Conservation (phyloP, 2,797 vertebrate genomes). For the Sebastes cheni region DNA sequence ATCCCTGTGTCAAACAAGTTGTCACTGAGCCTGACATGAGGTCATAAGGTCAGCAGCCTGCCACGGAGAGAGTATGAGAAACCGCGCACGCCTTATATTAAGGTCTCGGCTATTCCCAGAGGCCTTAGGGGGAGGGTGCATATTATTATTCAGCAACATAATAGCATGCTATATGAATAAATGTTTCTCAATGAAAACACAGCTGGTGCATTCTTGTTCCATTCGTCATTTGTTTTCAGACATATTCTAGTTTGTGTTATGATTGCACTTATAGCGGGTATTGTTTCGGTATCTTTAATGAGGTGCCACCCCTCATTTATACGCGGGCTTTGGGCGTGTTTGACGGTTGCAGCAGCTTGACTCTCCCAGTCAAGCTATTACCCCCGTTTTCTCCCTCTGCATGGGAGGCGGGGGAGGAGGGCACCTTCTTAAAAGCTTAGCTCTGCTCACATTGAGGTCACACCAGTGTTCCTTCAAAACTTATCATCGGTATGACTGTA, state of each 20-base stretch:
- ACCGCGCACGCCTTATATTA: constrained; percentile 42
- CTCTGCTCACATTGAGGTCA: constrained; percentile 58
- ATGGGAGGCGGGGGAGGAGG: neutral
- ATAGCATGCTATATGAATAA: constrained; percentile 41
- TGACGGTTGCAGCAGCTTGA: constrained; percentile 5
- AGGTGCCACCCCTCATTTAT: constrained; percentile 28
- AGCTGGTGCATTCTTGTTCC: constrained; percentile 1
- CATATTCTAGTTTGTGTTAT: neutral
- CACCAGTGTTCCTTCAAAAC: constrained; percentile 36
- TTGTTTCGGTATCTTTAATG: constrained; percentile 31
- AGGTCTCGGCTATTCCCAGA: constrained; percentile 43
- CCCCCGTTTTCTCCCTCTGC: constrained; percentile 27
- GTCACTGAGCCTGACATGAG: constrained; percentile 63
- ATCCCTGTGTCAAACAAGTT: constrained; percentile 56
- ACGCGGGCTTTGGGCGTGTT: neutral
- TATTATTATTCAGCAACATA: constrained; percentile 48
- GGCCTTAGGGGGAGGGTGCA: constrained; percentile 15
- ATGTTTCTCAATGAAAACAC: constrained; percentile 54
- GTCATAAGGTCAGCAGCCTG: constrained; percentile 57
- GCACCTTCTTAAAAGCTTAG: constrained; percentile 61
- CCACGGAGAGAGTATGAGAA: constrained; percentile 45
- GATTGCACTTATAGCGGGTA: constrained; percentile 3
- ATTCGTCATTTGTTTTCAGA: constrained; percentile 10
- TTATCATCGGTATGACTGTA: constrained; percentile 51
- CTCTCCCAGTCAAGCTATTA: constrained; percentile 26